A percentile compares a stretch with the other conserved stretches of the same genome.
Conservation (phyloP, 1,140 invertebrate species). For the Ostrea denselamellosa region DNA sequence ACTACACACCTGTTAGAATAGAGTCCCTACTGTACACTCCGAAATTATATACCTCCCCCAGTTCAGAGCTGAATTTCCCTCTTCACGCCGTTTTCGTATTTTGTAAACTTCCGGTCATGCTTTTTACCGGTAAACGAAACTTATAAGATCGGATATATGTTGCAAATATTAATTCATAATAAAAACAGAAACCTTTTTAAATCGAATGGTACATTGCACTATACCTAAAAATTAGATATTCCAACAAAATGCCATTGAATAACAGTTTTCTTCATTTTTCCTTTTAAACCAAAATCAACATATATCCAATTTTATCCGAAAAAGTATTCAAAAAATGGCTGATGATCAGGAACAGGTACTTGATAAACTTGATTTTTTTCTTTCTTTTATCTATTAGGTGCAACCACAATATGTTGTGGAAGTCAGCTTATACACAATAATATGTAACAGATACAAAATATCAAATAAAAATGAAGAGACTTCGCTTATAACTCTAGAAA, state of each 20-base stretch:
- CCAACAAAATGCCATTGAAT: not conserved
- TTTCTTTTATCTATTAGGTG: not conserved
- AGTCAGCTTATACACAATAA: too few relatives aligned
- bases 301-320: not conserved
- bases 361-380: too few relatives aligned
- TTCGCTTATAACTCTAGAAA: too few relatives aligned
- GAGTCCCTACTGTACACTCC: too few relatives aligned
- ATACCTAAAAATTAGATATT: not conserved
- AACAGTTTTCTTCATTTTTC: too few relatives aligned
- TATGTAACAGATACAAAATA: too few relatives aligned
- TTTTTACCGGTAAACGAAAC: not conserved
- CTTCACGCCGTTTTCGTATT: not conserved
- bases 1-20: too few relatives aligned
- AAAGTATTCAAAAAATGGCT: constrained; percentile 40
- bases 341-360: constrained; percentile 53
- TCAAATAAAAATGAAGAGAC: too few relatives aligned
- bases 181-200: too few relatives aligned
- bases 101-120: not conserved
- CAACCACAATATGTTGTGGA: too few relatives aligned
- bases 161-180: not conserved
- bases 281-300: not conserved
- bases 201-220: not conserved
- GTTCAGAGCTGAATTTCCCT: not conserved
- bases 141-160: not conserved
- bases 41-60: too few relatives aligned